Evolutionary conservation across 2,888 invertebrate species (phyloP), one percentile per base, ranked within the genome.

Genomic region (Brachylomia viminalis): DNA sequence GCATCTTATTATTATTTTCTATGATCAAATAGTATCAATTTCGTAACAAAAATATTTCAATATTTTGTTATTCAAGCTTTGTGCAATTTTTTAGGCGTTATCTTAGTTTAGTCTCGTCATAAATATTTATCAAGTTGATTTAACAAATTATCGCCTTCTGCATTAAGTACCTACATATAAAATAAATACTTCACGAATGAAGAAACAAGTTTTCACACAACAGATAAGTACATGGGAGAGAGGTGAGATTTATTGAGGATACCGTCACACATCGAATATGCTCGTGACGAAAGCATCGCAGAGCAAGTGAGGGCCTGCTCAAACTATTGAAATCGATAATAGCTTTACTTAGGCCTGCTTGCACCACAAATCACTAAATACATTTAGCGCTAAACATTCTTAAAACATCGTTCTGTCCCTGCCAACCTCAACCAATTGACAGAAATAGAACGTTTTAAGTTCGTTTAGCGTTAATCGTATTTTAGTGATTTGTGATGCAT

Each of bases 41-140:
- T 79, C 64, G 75, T 87, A 84, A 88, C 82, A 87, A 88, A 87
- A 87, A 87, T 87, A 87, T 80, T 86, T 86, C 7, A 75, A 59
- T 77, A 68, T 80, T 62, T 82, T 68, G 71, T 72, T 79, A 76
- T 80, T 27, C 65, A 72, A 87, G 74, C 45, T 87, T 79, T 87
- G 72, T 82, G 82, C 72, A 79, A 72, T 49, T 66, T 71, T 78
- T 54, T 70, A 83, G 76, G 77, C 73, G 38, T 71, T 68, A 65
- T 61, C 87, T 70, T 86, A 79, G 38, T 75, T 65, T 59, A 77
- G 42, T 66, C 77, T 76, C 68, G 33, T 65, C 47, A 27, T 54
- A 54, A 38, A 61, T 6, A 33, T 66, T 33, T 27, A 58, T 42
- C 45, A 58, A 59, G 58, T 77, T 65, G 52, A 58, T 38, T 64